Base-by-base conservation (phyloP, 2,888 invertebrate genomes). In the Pharmacophagus antenor region DNA sequence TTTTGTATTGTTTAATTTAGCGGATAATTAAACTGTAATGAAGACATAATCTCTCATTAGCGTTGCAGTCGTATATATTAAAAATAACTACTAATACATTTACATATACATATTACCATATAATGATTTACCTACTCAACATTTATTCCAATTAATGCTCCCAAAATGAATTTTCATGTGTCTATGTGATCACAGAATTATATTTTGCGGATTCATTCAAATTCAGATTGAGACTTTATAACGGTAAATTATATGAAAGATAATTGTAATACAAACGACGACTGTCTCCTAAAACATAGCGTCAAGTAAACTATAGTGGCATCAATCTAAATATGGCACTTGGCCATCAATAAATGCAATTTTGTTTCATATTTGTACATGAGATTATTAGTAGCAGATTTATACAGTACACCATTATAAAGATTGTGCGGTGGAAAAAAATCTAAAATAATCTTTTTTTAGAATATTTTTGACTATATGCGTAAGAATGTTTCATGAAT, bases 331-430 rank as follows among this genome's bases (percentile, higher is more conserved):
- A 31, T 47, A 47, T 55, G 31, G 12, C 15, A 55, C 22, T 55
- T 55, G 55, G 55, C 55, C 46, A 57, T 62, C 60, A 62, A 58
- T 52, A 61, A 57, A 63, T 67, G 61, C 56, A 58, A 65, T 67
- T 67, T 50, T 67, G 57, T 59, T 41, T 42, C 25, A 27, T 44
- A 46, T 55, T 42, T 59, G 61, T 52, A 37, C 7, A 53, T 10
- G 18, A 18, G 25, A 1, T 31, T n/a, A 37, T n/a, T 2, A 1
- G 2, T 15, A 37, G 2, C 37, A 15, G 2, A 37, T 37, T 37
- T 37, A n/a, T n/a, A n/a, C n/a, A n/a, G n/a, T 37, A 15, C 37
- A 1, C n/a, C 15, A 37, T 37, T 15, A 3, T 15, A 37, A n/a
- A n/a, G n/a, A n/a, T n/a, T n/a, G n/a, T n/a, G n/a, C n/a, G n/a